Base-by-base conservation (phyloP, 2,888 invertebrate genomes). In the Criorhina ranunculi region DNA sequence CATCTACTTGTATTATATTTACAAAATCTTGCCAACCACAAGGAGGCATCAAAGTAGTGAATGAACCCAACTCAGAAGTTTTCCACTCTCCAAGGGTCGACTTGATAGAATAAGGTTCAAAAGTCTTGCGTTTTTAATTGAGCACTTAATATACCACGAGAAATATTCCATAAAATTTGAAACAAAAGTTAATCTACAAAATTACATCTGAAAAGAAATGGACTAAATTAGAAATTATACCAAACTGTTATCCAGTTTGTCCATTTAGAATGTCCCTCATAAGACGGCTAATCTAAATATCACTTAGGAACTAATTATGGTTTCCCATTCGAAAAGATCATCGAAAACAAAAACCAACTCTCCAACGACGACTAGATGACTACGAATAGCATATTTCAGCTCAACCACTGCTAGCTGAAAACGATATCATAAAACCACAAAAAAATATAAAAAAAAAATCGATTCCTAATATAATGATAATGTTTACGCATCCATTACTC, bases 401-500 rank as follows among this genome's bases (percentile, higher is more conserved):
- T 19, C n/a, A 9, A 17, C 31, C 64, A 51, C 59, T 57, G 72
- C 72, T 79, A 66, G 57, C 67, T 44, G 17, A 17, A 59, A 76
- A 57, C 42, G 40, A 51, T 42, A 51, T 70, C 64, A 53, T 75
- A 80, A 75, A 81, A 33, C 24, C 17, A 9, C 42, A 60, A 42
- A 9, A 37, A 37, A 57, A 51, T 19, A 6, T n/a, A 19, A 31
- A 24, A 46, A 66, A 70, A 78, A 83, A 79, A 83, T 73, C 67
- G 57, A 79, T 69, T 83, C 55, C 35, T 44, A 79, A 44, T 51
- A 79, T 73, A 75, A 83, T 69, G 62, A 62, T 69, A 64, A 73
- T 62, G 69, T 83, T 83, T 83, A 79, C 79, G 67, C 31, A 79
- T 69, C 83, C 69, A 83, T 83, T 83, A 79, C 83, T 75, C 78